Evolutionary conservation across 2,888 invertebrate genomes (phyloP).

Genomic region (Cheilosia pagana): DNA sequence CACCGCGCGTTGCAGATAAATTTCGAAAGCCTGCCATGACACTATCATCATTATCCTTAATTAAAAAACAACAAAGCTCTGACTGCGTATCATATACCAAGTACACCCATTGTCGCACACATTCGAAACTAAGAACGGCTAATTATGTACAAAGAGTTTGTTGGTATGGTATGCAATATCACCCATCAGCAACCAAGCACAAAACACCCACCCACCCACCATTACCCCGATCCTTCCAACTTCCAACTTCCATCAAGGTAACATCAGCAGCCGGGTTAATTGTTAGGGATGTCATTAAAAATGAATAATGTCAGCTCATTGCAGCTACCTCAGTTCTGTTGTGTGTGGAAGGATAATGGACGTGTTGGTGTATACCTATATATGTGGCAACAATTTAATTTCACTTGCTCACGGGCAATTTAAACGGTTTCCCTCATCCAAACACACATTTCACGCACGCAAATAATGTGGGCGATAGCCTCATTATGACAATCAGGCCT

Average conservation of each 20-base stretch:
- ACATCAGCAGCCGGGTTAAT: slow-evolving; percentile 63
- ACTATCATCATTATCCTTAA: slow-evolving; percentile 62
- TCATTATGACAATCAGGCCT: slow-evolving; percentile 56
- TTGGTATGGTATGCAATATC: slow-evolving; percentile 32
- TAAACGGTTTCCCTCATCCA: slow-evolving; percentile 47
- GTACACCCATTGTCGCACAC: slow-evolving; percentile 29
- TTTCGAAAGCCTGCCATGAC: slow-evolving; percentile 27
- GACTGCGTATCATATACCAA: slow-evolving; percentile 22
- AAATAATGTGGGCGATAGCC: slow-evolving; percentile 50
- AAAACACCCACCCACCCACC: slow-evolving; percentile 4
- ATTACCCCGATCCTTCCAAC: slow-evolving; percentile 56
- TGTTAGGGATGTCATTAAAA: slow-evolving; percentile 72
- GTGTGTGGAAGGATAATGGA: slow-evolving; percentile 49
- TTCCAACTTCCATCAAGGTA: slow-evolving; percentile 61
- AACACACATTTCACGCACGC: slow-evolving; percentile 14
- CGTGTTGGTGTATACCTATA: slow-evolving; percentile 17
- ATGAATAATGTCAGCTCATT: slow-evolving; percentile 69
- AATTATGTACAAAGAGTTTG: slow-evolving; percentile 42
- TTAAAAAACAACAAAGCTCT: slow-evolving; percentile 67
- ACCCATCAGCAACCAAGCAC: slow-evolving; percentile 15
- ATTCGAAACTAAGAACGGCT: slow-evolving; percentile 42
- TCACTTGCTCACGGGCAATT: slow-evolving; percentile 58
- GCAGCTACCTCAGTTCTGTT: slow-evolving; percentile 43
- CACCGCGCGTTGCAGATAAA: slow-evolving; percentile 15
- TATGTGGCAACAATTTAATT: slow-evolving; percentile 61